phyloP scores from a whole-genome alignment of 1,140 invertebrate species.

The Sinonovacula constricta region DNA sequence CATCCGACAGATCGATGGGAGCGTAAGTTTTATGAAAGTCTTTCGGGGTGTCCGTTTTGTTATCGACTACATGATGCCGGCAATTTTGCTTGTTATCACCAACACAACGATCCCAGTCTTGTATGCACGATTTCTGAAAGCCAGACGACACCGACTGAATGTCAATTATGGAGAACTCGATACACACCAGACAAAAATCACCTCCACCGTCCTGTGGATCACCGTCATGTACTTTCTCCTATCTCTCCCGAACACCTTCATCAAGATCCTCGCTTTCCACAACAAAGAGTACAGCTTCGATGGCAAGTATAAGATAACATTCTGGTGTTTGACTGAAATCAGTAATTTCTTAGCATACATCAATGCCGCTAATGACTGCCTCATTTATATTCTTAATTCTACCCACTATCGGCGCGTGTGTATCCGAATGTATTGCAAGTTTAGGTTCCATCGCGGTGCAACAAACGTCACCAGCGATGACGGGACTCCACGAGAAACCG shows the following conservation, averaged over 20 bases:
- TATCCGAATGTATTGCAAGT: conserved; percentile 11
- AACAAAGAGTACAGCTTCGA: conserved; percentile 43
- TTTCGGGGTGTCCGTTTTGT: conserved; percentile 10
- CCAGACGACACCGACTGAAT: not conserved
- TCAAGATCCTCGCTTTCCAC: conserved; percentile 30
- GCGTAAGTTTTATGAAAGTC: not conserved
- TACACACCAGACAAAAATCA: conserved; percentile 32
- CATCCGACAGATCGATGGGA: not conserved
- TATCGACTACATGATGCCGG: conserved; percentile 32
- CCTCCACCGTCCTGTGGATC: conserved; percentile 27
- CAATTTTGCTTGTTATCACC: not conserved
- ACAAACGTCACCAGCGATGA: too few species aligned
- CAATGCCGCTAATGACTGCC: conserved; percentile 38
- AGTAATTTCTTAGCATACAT: conserved; percentile 40
- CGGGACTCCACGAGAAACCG: too few species aligned
- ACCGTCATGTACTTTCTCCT: conserved; percentile 26
- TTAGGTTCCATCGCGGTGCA: too few species aligned
- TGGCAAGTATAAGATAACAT: conserved; percentile 22
- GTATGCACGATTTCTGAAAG: conserved; percentile 1
- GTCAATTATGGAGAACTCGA: not conserved
- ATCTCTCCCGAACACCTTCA: conserved; percentile 32
- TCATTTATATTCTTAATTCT: conserved; percentile 25
- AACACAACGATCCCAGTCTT: conserved; percentile 24
- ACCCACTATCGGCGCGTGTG: conserved; percentile 14
- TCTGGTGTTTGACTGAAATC: conserved; percentile 37